A percentile compares a stretch with the other conserved stretches of the same genome.
Evolutionary conservation across 2,888 invertebrate species (phyloP).

Genomic region (Flexamia atlantica): DNA sequence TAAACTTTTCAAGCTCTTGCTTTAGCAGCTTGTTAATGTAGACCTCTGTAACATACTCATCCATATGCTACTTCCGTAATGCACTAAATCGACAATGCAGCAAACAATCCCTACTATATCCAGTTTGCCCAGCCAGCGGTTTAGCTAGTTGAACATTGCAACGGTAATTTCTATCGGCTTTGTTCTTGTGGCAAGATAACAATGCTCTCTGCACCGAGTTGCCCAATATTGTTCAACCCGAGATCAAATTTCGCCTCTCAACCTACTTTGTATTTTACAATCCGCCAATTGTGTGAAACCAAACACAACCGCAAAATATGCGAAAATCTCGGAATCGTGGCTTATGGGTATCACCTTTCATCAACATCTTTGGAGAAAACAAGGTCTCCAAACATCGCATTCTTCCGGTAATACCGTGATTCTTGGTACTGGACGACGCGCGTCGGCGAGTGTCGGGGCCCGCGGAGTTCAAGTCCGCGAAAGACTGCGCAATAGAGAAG

Average conservation of each 20-base stretch:
- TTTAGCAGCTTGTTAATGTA: no score
- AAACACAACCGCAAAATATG: slow-evolving; percentile 13
- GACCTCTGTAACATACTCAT: no score
- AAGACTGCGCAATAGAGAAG: no score
- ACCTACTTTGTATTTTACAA: slow-evolving; percentile 9
- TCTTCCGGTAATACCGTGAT: slow-evolving; percentile 14
- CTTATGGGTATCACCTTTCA: slow-evolving; percentile 7
- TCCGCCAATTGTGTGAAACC: slow-evolving; percentile 15
- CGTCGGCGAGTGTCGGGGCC: neutral
- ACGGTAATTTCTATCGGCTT: no score
- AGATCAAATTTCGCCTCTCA: slow-evolving; percentile 31
- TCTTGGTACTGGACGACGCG: neutral
- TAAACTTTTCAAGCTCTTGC: no score
- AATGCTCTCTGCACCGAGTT: neutral
- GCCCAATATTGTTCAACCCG: slow-evolving; percentile 3
- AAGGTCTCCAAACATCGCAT: slow-evolving; percentile 6
- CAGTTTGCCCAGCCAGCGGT: no score
- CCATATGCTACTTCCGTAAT: no score
- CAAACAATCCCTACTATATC: no score
- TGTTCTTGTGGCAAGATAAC: no score
- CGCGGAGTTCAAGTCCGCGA: neutral
- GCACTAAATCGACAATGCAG: no score
- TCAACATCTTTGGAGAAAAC: slow-evolving; percentile 11
- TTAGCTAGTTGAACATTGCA: no score
- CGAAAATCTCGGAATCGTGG: neutral